Evolutionary conservation across 2,888 invertebrate genomes (phyloP).

Genomic region (Dynastes tityus): DNA sequence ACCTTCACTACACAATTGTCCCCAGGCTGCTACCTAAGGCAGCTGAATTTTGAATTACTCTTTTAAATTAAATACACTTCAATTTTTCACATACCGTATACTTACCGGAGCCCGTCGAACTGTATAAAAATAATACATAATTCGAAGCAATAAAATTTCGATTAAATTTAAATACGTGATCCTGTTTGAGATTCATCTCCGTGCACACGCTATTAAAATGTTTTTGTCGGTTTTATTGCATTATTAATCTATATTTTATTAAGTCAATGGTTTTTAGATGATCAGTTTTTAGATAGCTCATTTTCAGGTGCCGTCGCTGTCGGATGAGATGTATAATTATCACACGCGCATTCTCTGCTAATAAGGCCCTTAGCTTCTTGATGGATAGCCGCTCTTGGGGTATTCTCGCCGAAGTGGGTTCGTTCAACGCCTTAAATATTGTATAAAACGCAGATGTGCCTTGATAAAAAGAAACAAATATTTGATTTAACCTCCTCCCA

Average conservation of each 20-base stretch:
- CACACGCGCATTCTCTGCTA: conserved; percentile 65
- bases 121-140: conserved; percentile 38
- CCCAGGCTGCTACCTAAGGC: conserved; percentile 1
- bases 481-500: conserved; percentile 27
- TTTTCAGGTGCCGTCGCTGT: conserved; percentile 60
- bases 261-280: conserved; percentile 49
- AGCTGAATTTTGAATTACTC: conserved; percentile 7
- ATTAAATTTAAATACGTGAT: conserved; percentile 39
- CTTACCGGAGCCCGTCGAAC: conserved; percentile 4
- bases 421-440: conserved; percentile 56
- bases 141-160: conserved; percentile 30
- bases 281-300: conserved; percentile 57
- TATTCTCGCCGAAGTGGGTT: conserved; percentile 40
- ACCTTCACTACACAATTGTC: conserved; percentile 16
- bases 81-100: conserved; percentile 20
- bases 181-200: conserved; percentile 9
- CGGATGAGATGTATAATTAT: conserved; percentile 63
- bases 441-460: conserved; percentile 48
- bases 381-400: conserved; percentile 59
- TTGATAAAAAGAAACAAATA: conserved; percentile 43
- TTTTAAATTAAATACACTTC: conserved; percentile 25
- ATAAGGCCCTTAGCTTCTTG: conserved; percentile 63
- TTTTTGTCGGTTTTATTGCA: conserved; percentile 30
- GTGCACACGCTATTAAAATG: conserved; percentile 38
- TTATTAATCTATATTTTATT: conserved; percentile 51